Evolutionary conservation across 2,113 vertebrate species (phyloP).

Genomic region (Chascanopsetta lugubris): DNA sequence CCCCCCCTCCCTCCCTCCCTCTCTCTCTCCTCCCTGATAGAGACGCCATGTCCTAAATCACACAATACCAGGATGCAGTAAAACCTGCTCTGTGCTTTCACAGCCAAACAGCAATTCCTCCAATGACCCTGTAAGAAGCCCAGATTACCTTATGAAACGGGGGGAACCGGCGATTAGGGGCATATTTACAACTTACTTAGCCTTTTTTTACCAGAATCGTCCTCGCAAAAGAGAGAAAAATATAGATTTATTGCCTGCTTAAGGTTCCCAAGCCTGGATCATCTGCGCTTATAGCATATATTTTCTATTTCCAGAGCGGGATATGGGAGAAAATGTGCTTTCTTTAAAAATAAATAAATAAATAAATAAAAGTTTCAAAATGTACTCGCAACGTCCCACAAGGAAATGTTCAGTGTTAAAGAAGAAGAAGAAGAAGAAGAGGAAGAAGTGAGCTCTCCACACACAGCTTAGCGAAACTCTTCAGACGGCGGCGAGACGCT

Average conservation of each 20-base stretch:
- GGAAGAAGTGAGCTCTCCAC: conserved; percentile 44
- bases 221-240: conserved; percentile 58
- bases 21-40: conserved; percentile 19
- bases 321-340: conserved; percentile 51
- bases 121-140: conserved; percentile 56
- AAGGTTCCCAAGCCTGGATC: conserved; percentile 68
- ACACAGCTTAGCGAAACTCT: conserved; percentile 69
- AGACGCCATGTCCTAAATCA: conserved; percentile 15
- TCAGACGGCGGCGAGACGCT: conserved; percentile 55
- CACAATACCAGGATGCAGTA: conserved; percentile 47
- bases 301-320: conserved; percentile 62
- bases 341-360: conserved; percentile 23
- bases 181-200: conserved; percentile 66
- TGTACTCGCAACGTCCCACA: conserved; percentile 40
- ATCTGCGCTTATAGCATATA: conserved; percentile 73
- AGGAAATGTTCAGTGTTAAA: conserved; percentile 41
- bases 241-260: conserved; percentile 73
- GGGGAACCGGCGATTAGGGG: conserved; percentile 53
- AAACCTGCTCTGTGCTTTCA: conserved; percentile 49
- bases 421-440: neutral
- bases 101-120: conserved; percentile 45
- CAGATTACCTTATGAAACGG: conserved; percentile 66
- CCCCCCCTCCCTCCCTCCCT: neutral
- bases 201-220: conserved; percentile 38
- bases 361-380: conserved; percentile 52